Percentiles rank a stretch among this genome's conserved stretches.
Conservation (phyloP, 2,113 vertebrate species). For the Varanus salvator region DNA sequence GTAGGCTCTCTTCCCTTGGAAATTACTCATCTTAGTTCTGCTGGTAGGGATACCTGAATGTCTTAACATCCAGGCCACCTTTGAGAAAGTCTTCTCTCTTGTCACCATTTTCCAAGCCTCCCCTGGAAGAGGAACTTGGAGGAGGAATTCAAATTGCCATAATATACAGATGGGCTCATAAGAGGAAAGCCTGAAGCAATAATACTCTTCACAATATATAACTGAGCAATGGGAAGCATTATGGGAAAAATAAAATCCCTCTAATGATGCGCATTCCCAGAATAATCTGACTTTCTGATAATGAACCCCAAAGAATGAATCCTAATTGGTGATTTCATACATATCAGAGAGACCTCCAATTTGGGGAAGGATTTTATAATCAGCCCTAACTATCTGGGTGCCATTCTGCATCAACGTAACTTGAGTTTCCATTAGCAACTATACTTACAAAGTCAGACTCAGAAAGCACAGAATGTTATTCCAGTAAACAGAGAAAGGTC, state of each 20-base stretch:
- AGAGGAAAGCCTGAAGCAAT: not conserved
- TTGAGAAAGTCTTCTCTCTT: too few relatives aligned
- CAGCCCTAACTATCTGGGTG: not conserved
- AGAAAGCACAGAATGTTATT: not conserved
- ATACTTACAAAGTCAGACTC: not conserved
- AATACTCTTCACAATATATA: not conserved
- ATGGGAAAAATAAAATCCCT: not conserved
- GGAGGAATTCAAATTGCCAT: too few relatives aligned
- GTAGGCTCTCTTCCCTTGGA: not conserved
- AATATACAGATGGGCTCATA: not conserved
- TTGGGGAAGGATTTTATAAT: not conserved
- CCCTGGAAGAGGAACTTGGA: too few relatives aligned
- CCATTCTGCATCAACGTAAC: not conserved
- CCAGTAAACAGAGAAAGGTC: not conserved
- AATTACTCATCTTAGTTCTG: not conserved
- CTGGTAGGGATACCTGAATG: not conserved
- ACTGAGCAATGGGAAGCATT: too few relatives aligned
- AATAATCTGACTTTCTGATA: not conserved
- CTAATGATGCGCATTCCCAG: not conserved
- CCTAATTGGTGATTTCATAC: not conserved
- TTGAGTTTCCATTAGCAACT: not conserved
- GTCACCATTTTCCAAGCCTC: too few relatives aligned
- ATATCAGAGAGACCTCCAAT: too few relatives aligned
- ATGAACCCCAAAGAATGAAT: not conserved
- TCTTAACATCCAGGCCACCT: not conserved